Evolutionary conservation across 2,888 invertebrate genomes (phyloP).

Genomic region (Caenorhabditis sp.): DNA sequence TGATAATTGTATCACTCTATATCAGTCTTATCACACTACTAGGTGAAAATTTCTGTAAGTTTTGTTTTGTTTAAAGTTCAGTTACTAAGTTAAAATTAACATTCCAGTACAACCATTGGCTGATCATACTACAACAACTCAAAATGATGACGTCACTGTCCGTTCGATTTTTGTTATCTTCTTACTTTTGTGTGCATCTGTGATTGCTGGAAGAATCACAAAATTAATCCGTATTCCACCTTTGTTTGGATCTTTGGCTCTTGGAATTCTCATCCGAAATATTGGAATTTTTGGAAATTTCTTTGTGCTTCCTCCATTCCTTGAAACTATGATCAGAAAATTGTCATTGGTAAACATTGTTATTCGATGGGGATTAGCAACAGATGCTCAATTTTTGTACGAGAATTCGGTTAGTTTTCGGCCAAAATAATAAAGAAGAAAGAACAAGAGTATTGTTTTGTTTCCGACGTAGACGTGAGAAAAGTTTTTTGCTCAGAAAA

Average conservation of each 20-base stretch:
- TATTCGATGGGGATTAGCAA: slow-evolving; percentile 20
- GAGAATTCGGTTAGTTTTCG: slow-evolving; percentile 11
- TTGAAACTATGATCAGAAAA: slow-evolving; percentile 20
- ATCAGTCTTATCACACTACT: slow-evolving; percentile 37
- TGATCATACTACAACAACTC: slow-evolving; percentile 11
- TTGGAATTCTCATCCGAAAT: slow-evolving; percentile 23
- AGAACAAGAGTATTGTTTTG: too few relatives aligned
- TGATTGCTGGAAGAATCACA: slow-evolving; percentile 24
- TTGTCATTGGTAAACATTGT: slow-evolving; percentile 23
- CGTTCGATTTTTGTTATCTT: slow-evolving; percentile 36
- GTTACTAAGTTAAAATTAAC: neutral
- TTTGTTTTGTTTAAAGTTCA: neutral
- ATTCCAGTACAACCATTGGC: slow-evolving; percentile 36
- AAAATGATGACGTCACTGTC: slow-evolving; percentile 36
- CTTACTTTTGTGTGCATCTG: slow-evolving; percentile 24
- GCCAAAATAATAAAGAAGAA: too few relatives aligned
- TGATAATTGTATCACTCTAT: slow-evolving; percentile 32
- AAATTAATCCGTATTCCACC: slow-evolving; percentile 31
- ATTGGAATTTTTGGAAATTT: slow-evolving; percentile 6
- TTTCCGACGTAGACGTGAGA: too few relatives aligned
- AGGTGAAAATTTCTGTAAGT: slow-evolving; percentile 42
- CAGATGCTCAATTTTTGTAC: slow-evolving; percentile 10
- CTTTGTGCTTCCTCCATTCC: slow-evolving; percentile 13
- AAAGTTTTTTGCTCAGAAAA: too few relatives aligned
- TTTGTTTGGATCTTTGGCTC: slow-evolving; percentile 21